phyloP scores from a whole-genome alignment of 2,888 invertebrate genomes.

The Eupithecia insigniata region DNA sequence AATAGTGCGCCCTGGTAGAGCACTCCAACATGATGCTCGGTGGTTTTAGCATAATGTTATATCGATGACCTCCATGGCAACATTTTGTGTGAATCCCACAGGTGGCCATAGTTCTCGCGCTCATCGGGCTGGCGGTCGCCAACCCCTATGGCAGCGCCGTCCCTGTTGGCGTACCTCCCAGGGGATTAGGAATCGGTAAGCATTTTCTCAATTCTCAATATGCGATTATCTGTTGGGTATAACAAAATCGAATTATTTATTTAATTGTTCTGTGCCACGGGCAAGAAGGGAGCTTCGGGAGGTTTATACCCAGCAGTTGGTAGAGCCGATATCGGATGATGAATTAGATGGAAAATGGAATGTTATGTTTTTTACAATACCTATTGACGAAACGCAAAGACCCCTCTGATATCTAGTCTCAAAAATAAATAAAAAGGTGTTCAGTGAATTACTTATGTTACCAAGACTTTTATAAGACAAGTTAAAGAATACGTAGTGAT shows the following conservation, averaged over 20 bases:
- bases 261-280: not conserved
- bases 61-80: not conserved
- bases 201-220: slow-evolving; percentile 34
- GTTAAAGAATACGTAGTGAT: slow-evolving; percentile 23
- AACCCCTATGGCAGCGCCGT: slow-evolving; percentile 48
- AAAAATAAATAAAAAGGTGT: not conserved
- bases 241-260: too few species aligned
- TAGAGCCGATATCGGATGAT: not conserved
- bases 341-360: not conserved
- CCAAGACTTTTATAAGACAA: not conserved
- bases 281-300: not conserved
- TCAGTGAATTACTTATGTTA: not conserved
- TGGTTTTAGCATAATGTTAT: too few species aligned
- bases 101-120: slow-evolving; percentile 73
- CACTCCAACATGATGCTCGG: too few species aligned
- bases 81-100: slow-evolving; percentile 41
- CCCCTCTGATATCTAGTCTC: too few species aligned
- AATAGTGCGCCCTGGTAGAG: too few species aligned
- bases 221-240: too few species aligned
- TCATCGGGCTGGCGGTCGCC: slow-evolving; percentile 65
- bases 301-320: not conserved
- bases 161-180: slow-evolving; percentile 46
- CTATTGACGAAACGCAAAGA: not conserved
- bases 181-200: slow-evolving; percentile 56
- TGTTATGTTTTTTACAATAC: too few species aligned